A percentile compares a stretch with the other conserved stretches of the same genome.
Conservation (phyloP, 2,797 vertebrate genomes). For the Hemibagrus guttatus region DNA sequence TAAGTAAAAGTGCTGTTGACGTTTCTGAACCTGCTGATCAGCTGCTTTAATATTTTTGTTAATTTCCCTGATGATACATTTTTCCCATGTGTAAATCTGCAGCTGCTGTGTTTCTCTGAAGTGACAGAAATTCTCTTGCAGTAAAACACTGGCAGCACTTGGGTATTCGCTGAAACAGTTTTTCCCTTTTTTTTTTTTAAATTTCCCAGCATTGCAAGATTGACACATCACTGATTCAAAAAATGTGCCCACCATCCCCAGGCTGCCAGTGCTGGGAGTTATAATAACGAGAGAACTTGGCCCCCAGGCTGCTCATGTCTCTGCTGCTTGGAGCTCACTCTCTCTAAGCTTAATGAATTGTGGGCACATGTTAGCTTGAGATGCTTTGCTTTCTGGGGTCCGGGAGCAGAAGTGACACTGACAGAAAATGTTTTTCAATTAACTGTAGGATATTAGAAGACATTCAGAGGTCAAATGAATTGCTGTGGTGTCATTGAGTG, state of each 20-base stretch:
- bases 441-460: slow-evolving; percentile 59
- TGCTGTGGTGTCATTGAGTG: slow-evolving; percentile 8
- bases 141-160: slow-evolving; percentile 21
- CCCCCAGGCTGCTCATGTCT: slow-evolving; percentile 65
- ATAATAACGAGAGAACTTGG: slow-evolving; percentile 61
- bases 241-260: slow-evolving; percentile 35
- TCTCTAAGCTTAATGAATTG: slow-evolving; percentile 67
- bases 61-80: neutral
- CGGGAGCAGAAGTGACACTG: slow-evolving; percentile 45
- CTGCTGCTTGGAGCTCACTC: slow-evolving; percentile 62
- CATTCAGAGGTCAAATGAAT: slow-evolving; percentile 53
- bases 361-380: slow-evolving; percentile 57
- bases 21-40: slow-evolving; percentile 2
- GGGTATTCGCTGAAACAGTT: slow-evolving; percentile 6
- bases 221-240: slow-evolving; percentile 39
- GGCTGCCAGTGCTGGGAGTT: slow-evolving; percentile 62
- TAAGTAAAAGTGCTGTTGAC: neutral
- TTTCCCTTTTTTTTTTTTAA: neutral
- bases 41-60: neutral
- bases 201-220: slow-evolving; percentile 28
- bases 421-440: slow-evolving; percentile 60
- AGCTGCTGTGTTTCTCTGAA: slow-evolving; percentile 11
- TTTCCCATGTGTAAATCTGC: slow-evolving; percentile 1
- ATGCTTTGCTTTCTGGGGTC: slow-evolving; percentile 65
- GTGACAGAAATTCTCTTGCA: slow-evolving; percentile 14